Percentiles rank a stretch among this genome's conserved stretches.
These are phyloP conservation scores for Eufriesea mexicana DNA, from an alignment of 1,140 invertebrate genomes.

Conservation along the genomic window DNA sequence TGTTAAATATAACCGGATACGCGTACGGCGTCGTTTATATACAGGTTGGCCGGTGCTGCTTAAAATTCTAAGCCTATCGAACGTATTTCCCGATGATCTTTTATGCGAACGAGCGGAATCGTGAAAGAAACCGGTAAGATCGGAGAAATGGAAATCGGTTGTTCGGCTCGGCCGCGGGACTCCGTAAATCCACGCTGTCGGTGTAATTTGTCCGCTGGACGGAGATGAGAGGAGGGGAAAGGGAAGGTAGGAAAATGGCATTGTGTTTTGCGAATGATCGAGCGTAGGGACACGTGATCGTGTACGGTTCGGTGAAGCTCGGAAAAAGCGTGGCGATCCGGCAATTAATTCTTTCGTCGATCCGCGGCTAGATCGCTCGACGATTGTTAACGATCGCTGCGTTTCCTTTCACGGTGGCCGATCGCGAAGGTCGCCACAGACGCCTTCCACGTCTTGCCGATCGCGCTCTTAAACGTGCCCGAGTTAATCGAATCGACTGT, in stretches of 20 bases:
- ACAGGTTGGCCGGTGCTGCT: conserved; percentile 5
- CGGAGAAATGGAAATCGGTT: background rate
- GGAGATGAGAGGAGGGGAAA: background rate
- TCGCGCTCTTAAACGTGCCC: too few species aligned
- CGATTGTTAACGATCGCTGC: background rate
- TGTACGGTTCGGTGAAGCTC: background rate
- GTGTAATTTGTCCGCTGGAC: background rate
- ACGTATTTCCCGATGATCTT: conserved; percentile 4
- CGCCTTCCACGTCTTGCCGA: too few species aligned
- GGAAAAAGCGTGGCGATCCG: background rate
- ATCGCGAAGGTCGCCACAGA: background rate
- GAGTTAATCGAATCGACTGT: too few species aligned
- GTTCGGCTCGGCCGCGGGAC: background rate
- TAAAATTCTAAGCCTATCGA: background rate
- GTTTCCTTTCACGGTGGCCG: background rate
- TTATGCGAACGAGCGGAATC: background rate
- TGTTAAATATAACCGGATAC: conserved; percentile 27
- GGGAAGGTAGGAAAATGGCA: background rate
- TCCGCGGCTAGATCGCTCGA: too few species aligned
- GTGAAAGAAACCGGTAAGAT: background rate
- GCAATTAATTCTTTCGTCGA: background rate
- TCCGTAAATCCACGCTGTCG: background rate
- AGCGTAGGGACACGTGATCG: background rate
- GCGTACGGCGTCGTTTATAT: background rate
- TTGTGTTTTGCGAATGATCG: background rate